Percentiles rank a stretch among this genome's conserved stretches.
These are phyloP conservation scores for Campoplex nolae DNA, from an alignment of 2,888 invertebrate species.

Conservation along the genomic window DNA sequence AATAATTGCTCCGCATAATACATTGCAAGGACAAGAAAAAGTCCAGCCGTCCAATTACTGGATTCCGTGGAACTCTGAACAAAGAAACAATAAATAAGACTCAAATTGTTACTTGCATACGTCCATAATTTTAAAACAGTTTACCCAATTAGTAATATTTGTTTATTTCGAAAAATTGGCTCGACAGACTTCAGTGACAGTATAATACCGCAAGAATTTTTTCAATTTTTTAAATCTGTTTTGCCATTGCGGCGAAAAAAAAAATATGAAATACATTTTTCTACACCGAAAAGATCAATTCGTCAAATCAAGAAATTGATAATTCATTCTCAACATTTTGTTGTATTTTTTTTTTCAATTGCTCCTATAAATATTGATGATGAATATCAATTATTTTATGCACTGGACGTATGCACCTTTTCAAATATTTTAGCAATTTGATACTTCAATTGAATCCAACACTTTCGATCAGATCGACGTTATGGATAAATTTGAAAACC, in stretches of 20 bases:
- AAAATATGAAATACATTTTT: too few relatives aligned
- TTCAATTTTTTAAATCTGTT: too few relatives aligned
- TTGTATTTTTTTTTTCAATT: too few relatives aligned
- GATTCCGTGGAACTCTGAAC: constrained; percentile 46
- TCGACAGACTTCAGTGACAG: too few relatives aligned
- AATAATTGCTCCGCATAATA: constrained; percentile 69
- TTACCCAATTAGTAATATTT: too few relatives aligned
- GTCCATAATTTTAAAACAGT: not conserved
- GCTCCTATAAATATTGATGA: too few relatives aligned
- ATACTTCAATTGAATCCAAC: not conserved
- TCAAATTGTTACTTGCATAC: not conserved
- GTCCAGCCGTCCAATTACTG: constrained; percentile 35
- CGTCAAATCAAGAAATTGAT: too few relatives aligned
- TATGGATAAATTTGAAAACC: not conserved
- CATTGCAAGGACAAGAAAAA: constrained; percentile 66
- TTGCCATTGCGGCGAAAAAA: too few relatives aligned
- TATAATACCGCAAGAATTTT: too few relatives aligned
- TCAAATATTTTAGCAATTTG: not conserved
- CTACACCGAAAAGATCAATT: too few relatives aligned
- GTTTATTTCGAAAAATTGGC: too few relatives aligned
- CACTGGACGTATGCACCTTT: not conserved
- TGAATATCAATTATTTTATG: not conserved
- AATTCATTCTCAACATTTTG: too few relatives aligned
- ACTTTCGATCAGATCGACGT: not conserved
- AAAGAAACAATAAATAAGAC: not conserved